Evolutionary conservation across 2,113 vertebrate species (phyloP), one percentile per base, ranked within the genome.

Genomic region (Ariopsis seemanni): DNA sequence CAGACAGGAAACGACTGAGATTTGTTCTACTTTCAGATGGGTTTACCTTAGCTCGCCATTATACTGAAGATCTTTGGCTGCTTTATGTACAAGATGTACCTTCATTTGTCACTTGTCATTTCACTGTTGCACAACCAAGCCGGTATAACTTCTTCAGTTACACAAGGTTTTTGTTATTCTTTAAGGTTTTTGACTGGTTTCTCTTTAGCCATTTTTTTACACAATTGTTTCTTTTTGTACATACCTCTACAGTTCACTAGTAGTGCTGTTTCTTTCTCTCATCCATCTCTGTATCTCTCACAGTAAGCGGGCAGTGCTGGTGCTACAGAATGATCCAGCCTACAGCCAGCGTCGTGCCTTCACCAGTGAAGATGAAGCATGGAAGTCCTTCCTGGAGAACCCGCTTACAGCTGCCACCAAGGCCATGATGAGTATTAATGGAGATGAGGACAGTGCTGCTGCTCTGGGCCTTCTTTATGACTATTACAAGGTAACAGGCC

Each of bases 361-460:
- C 88, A 99, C 97, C 60, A 99, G 95, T 34, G 98, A 99, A 89
- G 98, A 99, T 81, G 98, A 99, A 86, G 98, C 98, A 74, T 99
- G 98, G 98, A 99, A 99, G 78, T 97, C 97, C 0, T 99, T 99
- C 91, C 95, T 99, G 93, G 98, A 99, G 93, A 99, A 99, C 93
- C 98, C 98, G 0, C 96, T 99, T 92, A 99, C 98, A 0, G 98
- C 97, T 0, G 98, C 98, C 80, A 99, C 98, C 93, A 99, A 99
- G 92, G 98, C 98, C 60, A 99, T 99, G 98, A 99, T 99, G 98
- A 99, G 98, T 94, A 99, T 99, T 92, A 99, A 99, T 4, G 98
- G 98, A 0, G 98, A 99, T 14, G 98, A 99, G 83, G 98, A 99
- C 94, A 99, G 98, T 0, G 98, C 98, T 0, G 98, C 97, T 0